phyloP scores from a whole-genome alignment of 1,140 invertebrate species.

The Piezodorus guildinii region DNA sequence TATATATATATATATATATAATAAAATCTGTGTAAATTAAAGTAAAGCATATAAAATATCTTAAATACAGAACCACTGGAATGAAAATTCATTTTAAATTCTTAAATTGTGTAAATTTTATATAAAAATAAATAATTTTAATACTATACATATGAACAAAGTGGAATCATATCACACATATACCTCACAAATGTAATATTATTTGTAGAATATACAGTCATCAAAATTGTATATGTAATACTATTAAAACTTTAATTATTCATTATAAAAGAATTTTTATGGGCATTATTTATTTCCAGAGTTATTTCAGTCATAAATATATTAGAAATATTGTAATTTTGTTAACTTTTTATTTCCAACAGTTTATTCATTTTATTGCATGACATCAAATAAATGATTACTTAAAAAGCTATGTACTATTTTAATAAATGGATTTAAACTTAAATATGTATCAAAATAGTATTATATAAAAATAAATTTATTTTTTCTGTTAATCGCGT shows the following conservation, averaged over 20 bases:
- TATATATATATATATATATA: too few relatives aligned
- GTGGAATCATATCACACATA: slow-evolving; percentile 25
- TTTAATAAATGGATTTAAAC: too few relatives aligned
- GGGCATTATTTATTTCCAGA: slow-evolving; percentile 15
- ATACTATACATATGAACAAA: slow-evolving; percentile 22
- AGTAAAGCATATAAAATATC: neutral
- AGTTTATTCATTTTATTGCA: slow-evolving; percentile 3
- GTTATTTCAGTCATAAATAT: slow-evolving; percentile 10
- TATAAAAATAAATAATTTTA: slow-evolving; percentile 18
- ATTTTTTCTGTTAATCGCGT: neutral
- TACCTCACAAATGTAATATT: slow-evolving; percentile 23
- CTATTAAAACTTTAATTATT: neutral
- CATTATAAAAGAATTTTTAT: slow-evolving; percentile 7
- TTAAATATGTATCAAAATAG: too few relatives aligned
- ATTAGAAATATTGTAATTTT: neutral
- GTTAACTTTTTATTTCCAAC: slow-evolving; percentile 10
- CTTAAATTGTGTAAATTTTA: slow-evolving; percentile 19
- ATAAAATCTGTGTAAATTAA: too few relatives aligned
- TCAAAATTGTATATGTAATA: neutral
- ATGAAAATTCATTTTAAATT: slow-evolving; percentile 14
- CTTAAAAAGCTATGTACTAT: too few relatives aligned
- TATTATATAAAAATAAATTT: slow-evolving; percentile 12
- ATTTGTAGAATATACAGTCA: slow-evolving; percentile 15
- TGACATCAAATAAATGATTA: too few relatives aligned
- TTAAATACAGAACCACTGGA: slow-evolving; percentile 9